These are phyloP conservation scores for Tortrix viridana DNA, from an alignment of 2,888 invertebrate species.

Conservation along the genomic window DNA sequence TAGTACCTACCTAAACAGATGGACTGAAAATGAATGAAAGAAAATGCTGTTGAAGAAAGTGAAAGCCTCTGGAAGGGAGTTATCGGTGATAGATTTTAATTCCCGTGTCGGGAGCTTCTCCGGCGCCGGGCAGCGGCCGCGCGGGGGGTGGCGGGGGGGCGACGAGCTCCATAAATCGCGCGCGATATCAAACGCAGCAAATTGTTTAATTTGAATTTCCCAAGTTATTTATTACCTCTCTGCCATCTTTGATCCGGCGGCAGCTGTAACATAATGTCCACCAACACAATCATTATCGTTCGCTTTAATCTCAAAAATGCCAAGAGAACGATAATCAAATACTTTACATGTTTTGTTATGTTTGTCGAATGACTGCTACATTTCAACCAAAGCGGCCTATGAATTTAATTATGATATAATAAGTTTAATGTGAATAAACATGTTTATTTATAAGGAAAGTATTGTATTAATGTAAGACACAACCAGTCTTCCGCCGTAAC, in stretches of 20 bases:
- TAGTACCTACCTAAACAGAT: no score
- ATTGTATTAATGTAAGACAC: no score
- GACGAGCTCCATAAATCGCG: constrained; percentile 16
- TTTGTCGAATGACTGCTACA: not conserved
- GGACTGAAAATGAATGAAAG: no score
- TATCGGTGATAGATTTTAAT: no score
- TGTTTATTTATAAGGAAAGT: no score
- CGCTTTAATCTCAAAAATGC: constrained; percentile 25
- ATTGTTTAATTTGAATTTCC: constrained; percentile 34
- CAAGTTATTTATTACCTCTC: constrained; percentile 25
- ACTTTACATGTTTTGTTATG: not conserved
- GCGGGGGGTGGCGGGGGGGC: not conserved
- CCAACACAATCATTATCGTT: constrained; percentile 32
- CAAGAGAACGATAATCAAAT: constrained; percentile 9
- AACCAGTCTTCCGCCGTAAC: no score
- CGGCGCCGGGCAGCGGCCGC: not conserved
- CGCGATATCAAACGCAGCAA: constrained; percentile 29
- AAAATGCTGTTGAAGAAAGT: no score
- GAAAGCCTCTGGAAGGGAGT: no score
- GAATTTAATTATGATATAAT: not conserved
- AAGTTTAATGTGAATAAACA: no score
- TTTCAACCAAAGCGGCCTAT: not conserved
- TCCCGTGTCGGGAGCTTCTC: no score
- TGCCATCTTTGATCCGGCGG: constrained; percentile 30
- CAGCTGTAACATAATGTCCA: constrained; percentile 32